phyloP scores from a whole-genome alignment of 1,140 invertebrate genomes.

The Ctenoplectra terminalis region DNA sequence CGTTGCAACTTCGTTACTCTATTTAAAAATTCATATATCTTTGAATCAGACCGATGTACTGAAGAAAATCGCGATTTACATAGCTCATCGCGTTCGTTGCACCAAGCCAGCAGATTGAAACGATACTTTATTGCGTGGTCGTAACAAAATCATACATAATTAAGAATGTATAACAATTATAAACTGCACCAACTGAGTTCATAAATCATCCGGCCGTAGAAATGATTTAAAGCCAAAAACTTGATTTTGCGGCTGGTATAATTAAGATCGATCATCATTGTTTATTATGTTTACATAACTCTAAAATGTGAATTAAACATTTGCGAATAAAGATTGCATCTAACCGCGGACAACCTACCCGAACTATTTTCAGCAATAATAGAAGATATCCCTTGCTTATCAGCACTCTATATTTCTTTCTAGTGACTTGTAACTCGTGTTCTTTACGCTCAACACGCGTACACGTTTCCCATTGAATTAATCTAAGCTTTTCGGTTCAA shows the following conservation, averaged over 20 bases:
- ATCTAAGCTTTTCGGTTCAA: neutral
- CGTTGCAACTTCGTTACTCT: too few relatives aligned
- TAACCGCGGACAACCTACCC: neutral
- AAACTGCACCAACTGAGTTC: slow-evolving; percentile 48
- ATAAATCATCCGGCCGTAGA: slow-evolving; percentile 55
- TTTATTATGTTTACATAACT: slow-evolving; percentile 59
- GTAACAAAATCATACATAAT: slow-evolving; percentile 54
- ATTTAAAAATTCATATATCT: too few relatives aligned
- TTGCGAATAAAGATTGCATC: neutral
- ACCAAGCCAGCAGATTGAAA: slow-evolving; percentile 24
- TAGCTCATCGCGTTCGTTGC: slow-evolving; percentile 23
- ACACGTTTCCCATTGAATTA: slow-evolving; percentile 8
- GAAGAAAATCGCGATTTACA: too few relatives aligned
- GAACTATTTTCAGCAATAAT: slow-evolving; percentile 38
- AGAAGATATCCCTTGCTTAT: neutral
- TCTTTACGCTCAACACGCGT: neutral
- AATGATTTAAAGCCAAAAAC: too few relatives aligned
- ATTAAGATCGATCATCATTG: slow-evolving; percentile 63
- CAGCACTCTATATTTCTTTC: slow-evolving; percentile 26
- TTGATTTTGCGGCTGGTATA: slow-evolving; percentile 15
- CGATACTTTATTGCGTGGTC: slow-evolving; percentile 48
- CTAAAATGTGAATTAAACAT: slow-evolving; percentile 37
- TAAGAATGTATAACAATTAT: too few relatives aligned
- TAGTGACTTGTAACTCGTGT: neutral
- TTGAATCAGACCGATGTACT: too few relatives aligned